Base-by-base conservation (phyloP, 2,797 vertebrate species). In the Xiphophorus birchmanni region DNA sequence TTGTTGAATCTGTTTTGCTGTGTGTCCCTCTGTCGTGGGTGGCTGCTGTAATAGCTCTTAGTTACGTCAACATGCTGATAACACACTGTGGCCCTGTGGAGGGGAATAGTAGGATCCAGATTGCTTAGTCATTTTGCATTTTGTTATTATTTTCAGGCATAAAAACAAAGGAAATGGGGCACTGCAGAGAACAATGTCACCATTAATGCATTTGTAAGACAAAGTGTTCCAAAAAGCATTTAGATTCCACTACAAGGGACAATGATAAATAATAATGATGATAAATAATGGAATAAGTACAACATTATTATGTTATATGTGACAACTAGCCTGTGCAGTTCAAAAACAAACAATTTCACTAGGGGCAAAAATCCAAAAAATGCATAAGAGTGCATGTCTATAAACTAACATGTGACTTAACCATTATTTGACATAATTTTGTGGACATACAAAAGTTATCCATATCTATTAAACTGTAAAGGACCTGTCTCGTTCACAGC, bases 101-200 rank as follows among this genome's bases (percentile, higher is more conserved):
- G 81, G 82, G 84, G 88, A 91, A 88, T 45, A 81, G 74, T 72
- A 76, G 86, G 80, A 82, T 86, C 79, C 83, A 85, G 80, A 78
- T 83, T 58, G 80, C 79, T 74, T 73, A 45, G 73, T 86, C 78
- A 44, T 87, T 89, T 89, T 84, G 82, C 82, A 91, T 89, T 77
- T 50, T 85, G 71, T 82, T 87, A 80, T 75, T 63, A 45, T 44
- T 83, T 58, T 79, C 67, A 79, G 29, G 63, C 75, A 76, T 47
- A 73, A n/a, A 81, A 52, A 60, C 44, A 29, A 58, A 79, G 44
- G 18, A 67, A 50, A 77, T 65, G 42, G 86, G 74, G 65, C 0
- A 17, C 58, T 10, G 21, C 1, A 42, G 56, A 60, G 69, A 26
- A 40, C 5, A 40, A 40, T 71, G 81, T 50, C 60, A 73, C 21